Percentiles rank a stretch among this genome's conserved stretches.
phyloP scores from a whole-genome alignment of 1,140 invertebrate genomes.

The Procambarus clarkii region DNA sequence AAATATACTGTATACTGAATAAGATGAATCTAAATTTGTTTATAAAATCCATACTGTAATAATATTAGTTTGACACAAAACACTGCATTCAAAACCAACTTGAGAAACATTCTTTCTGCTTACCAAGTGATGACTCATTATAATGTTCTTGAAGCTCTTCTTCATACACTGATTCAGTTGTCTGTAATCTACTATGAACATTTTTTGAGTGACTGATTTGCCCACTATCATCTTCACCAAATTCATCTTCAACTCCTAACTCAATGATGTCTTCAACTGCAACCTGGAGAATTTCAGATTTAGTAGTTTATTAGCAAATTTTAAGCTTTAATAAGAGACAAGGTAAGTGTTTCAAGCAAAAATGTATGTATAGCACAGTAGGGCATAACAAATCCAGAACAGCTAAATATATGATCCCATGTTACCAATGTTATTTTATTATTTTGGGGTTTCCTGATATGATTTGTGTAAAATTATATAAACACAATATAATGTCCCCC shows the following conservation, averaged over 20 bases:
- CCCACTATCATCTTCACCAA: constrained; percentile 54
- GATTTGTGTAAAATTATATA: too few relatives aligned
- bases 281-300: constrained; percentile 15
- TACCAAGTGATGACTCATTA: constrained; percentile 26
- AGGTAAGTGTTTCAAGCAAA: too few relatives aligned
- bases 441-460: too few relatives aligned
- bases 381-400: too few relatives aligned
- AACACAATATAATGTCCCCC: too few relatives aligned
- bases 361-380: too few relatives aligned
- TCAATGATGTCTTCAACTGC: constrained; percentile 61
- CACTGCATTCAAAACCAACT: not conserved
- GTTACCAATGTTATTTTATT: too few relatives aligned
- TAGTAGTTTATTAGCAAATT: not conserved
- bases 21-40: too few relatives aligned
- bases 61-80: not conserved
- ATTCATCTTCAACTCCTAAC: constrained; percentile 57
- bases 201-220: constrained; percentile 32
- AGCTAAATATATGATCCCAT: too few relatives aligned
- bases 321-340: too few relatives aligned
- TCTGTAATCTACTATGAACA: constrained; percentile 44
- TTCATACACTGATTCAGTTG: constrained; percentile 41
- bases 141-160: constrained; percentile 42
- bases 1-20: too few relatives aligned
- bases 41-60: too few relatives aligned
- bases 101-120: not conserved